A percentile compares a stretch with the other conserved stretches of the same genome.
phyloP scores from a whole-genome alignment of 2,113 vertebrate species.

The Cathartes aura region DNA sequence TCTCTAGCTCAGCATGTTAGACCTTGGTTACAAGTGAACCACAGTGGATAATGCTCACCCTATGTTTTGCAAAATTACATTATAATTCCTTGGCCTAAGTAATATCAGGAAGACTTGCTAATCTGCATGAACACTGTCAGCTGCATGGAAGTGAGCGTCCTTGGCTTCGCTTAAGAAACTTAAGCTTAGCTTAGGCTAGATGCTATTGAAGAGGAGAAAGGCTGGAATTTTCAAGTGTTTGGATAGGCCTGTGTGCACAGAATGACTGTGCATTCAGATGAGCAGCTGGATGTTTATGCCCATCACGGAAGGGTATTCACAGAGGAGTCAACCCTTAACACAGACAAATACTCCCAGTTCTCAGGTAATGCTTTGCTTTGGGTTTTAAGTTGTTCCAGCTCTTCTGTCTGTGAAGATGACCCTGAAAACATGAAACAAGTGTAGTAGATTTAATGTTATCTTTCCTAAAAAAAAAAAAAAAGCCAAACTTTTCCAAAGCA shows the following conservation, averaged over 20 bases:
- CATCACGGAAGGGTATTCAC: background rate
- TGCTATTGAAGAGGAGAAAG: background rate
- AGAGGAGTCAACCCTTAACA: background rate
- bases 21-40: background rate
- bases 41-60: fast-evolving
- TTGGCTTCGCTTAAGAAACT: background rate
- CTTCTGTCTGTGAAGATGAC: background rate
- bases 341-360: background rate
- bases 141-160: background rate
- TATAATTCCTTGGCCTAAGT: background rate
- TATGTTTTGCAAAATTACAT: background rate
- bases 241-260: background rate
- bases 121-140: background rate
- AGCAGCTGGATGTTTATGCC: background rate
- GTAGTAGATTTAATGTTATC: background rate
- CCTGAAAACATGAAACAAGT: background rate
- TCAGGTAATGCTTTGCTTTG: background rate
- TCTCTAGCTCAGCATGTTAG: background rate
- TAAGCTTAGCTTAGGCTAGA: background rate
- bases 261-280: background rate
- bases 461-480: background rate
- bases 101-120: background rate
- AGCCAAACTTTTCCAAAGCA: background rate
- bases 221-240: background rate
- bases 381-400: background rate